These are phyloP conservation scores for Achroia grisella DNA, from an alignment of 1,140 invertebrate species.

Conservation along the genomic window DNA sequence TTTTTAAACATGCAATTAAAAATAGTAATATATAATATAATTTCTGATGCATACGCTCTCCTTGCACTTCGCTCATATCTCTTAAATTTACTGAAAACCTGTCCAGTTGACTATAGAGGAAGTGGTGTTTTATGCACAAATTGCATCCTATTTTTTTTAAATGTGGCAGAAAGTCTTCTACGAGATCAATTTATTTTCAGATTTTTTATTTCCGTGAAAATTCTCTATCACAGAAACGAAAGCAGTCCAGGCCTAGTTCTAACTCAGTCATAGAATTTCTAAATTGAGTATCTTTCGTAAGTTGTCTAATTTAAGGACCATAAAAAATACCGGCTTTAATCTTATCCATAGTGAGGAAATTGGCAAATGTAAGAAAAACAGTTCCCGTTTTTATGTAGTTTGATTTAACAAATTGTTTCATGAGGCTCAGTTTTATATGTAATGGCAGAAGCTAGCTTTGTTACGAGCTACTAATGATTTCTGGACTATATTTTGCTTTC, in stretches of 20 bases:
- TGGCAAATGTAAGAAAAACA: conserved; percentile 17
- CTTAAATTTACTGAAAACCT: conserved; percentile 40
- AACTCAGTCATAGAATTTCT: too few species aligned
- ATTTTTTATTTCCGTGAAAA: conserved; percentile 8
- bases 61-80: conserved; percentile 41
- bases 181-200: conserved; percentile 13
- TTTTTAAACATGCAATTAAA: too few species aligned
- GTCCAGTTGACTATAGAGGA: conserved; percentile 23
- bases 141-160: conserved; percentile 8
- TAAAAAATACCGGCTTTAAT: too few species aligned
- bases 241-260: too few species aligned
- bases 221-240: too few species aligned
- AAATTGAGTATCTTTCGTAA: too few species aligned
- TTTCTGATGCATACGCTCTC: conserved; percentile 49
- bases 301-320: too few species aligned
- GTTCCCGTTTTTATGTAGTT: too few species aligned
- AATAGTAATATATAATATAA: too few species aligned
- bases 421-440: conserved; percentile 38
- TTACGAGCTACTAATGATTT: not conserved
- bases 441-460: conserved; percentile 20
- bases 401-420: conserved; percentile 15
- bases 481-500: not conserved
- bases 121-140: conserved; percentile 17
- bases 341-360: too few species aligned
- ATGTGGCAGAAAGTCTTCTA: conserved; percentile 11